phyloP scores from a whole-genome alignment of 1,140 invertebrate genomes.

The Diplogasteroides magnus region DNA sequence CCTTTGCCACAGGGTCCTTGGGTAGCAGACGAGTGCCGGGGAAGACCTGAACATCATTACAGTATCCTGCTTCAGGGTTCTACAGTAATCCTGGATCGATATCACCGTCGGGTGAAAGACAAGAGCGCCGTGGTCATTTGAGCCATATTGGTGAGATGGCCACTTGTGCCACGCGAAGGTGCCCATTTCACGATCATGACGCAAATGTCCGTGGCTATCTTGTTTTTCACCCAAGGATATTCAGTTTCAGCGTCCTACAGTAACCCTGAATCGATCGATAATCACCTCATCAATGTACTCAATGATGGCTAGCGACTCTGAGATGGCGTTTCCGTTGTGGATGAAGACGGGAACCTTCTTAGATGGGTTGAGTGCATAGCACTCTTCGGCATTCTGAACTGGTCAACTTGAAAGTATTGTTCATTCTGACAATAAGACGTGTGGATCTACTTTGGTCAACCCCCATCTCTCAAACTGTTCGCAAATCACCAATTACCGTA shows the following conservation, averaged over 20 bases:
- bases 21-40: conserved; percentile 70
- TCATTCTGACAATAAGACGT: background rate
- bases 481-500: too few species aligned
- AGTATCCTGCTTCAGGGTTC: too few species aligned
- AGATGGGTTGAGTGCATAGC: background rate
- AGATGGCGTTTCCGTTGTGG: background rate
- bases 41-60: background rate
- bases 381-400: background rate
- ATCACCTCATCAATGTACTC: background rate
- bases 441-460: background rate
- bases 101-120: too few species aligned
- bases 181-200: too few species aligned
- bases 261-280: background rate
- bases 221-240: background rate
- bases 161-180: too few species aligned
- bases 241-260: background rate
- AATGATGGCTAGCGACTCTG: background rate
- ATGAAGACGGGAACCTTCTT: background rate
- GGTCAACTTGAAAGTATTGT: background rate
- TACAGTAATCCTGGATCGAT: too few species aligned
- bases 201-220: background rate
- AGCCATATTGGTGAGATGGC: too few species aligned
- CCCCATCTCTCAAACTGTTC: background rate
- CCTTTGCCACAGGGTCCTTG: conserved; percentile 74
- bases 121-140: too few species aligned